Conservation (phyloP, 2,113 vertebrate genomes). For the Dolichotis patagonum region DNA sequence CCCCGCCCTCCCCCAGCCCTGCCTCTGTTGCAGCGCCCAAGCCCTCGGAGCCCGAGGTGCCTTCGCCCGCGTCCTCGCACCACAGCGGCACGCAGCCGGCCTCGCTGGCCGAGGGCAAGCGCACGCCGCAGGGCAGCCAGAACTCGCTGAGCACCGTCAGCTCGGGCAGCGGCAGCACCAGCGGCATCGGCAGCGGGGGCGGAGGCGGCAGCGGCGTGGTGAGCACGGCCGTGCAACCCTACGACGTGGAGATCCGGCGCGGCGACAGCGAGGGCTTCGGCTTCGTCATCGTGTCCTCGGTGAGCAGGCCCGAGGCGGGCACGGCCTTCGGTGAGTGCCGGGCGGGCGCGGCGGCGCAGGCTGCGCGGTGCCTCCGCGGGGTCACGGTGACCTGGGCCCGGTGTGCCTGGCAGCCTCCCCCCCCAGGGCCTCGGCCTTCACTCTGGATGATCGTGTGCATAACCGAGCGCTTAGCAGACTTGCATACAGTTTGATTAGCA, state of each 20-base stretch:
- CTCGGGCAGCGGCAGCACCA: constrained; percentile 97
- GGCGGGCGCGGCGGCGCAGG: not conserved
- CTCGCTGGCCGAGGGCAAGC: constrained; percentile 96
- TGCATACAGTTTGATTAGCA: not conserved
- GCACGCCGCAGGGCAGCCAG: constrained; percentile 97
- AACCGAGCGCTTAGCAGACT: not conserved
- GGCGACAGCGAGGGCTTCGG: constrained; percentile 98
- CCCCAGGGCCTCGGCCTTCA: constrained; percentile 46
- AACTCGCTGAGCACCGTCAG: constrained; percentile 98
- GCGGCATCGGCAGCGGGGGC: constrained; percentile 94
- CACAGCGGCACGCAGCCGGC: constrained; percentile 98
- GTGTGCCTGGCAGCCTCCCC: constrained; percentile 40
- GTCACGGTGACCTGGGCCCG: not conserved
- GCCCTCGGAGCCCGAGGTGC: constrained; percentile 93
- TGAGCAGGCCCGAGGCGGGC: constrained; percentile 96
- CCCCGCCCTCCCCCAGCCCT: not conserved
- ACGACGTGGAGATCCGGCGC: constrained; percentile 96
- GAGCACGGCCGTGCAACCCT: constrained; percentile 91
- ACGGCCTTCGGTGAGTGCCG: constrained; percentile 95
- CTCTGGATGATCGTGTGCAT: not conserved
- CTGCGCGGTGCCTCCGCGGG: not conserved
- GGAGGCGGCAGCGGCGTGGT: constrained; percentile 92
- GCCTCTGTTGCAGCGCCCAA: constrained; percentile 88
- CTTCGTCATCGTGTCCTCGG: constrained; percentile 98
- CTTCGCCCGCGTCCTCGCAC: constrained; percentile 97